Evolutionary conservation across 53 echinoderm and acorn worm genomes (phyloP).

Genomic region (Holothuria scabra): DNA sequence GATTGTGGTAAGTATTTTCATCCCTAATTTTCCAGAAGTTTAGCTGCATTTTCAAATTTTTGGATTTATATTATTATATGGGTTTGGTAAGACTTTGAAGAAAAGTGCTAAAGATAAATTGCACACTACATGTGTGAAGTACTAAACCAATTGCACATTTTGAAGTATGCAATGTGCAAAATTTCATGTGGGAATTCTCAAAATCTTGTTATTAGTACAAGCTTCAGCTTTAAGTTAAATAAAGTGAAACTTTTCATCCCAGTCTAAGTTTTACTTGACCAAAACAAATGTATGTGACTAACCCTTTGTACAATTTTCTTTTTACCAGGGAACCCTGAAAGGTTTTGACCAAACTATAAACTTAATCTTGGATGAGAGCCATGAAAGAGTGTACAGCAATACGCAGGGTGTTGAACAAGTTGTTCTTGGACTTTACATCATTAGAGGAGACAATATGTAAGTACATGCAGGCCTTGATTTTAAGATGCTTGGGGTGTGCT

Average conservation of each 20-base stretch:
- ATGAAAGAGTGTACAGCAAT: slow-evolving; percentile 95
- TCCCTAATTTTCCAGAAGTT: not conserved
- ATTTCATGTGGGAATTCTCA: too few relatives aligned
- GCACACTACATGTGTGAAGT: too few relatives aligned
- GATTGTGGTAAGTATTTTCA: slow-evolving; percentile 82
- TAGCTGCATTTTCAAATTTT: not conserved
- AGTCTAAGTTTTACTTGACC: too few relatives aligned
- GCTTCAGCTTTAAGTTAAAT: not conserved
- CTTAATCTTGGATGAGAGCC: slow-evolving; percentile 95
- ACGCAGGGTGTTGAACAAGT: slow-evolving; percentile 87
- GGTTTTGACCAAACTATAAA: slow-evolving; percentile 99
- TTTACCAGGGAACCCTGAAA: slow-evolving; percentile 87
- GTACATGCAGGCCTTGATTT: slow-evolving; percentile 50
- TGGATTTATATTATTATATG: not conserved
- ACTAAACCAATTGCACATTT: too few relatives aligned
- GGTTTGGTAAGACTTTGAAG: not conserved
- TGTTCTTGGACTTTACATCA: slow-evolving; percentile 94
- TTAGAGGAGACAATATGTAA: slow-evolving; percentile 99
- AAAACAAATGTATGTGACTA: not conserved
- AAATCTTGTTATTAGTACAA: too few relatives aligned
- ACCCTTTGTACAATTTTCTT: not conserved
- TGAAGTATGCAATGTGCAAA: too few relatives aligned
- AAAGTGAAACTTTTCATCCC: not conserved
- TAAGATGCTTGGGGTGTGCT: too few relatives aligned
- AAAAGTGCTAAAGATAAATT: too few relatives aligned